Conservation (phyloP, 2,113 vertebrate species). For the Mobula hypostoma region DNA sequence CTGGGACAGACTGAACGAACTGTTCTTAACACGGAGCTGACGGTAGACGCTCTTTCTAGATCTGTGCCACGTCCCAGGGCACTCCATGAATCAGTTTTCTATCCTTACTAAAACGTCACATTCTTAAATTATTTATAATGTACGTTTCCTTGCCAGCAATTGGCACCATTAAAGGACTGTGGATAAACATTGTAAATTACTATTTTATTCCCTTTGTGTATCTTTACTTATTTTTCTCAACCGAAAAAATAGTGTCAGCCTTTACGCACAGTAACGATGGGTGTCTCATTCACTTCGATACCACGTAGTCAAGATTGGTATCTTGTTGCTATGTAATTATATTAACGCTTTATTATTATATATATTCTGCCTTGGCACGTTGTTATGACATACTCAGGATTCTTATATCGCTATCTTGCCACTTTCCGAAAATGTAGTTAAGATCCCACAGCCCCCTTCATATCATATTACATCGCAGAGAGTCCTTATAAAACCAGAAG, state of each 20-base stretch:
- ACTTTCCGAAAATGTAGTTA: background rate
- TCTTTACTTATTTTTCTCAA: background rate
- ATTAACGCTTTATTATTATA: background rate
- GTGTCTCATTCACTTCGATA: background rate
- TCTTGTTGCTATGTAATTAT: background rate
- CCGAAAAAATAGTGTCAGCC: background rate
- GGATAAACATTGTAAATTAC: background rate
- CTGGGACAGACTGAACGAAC: constrained; percentile 11
- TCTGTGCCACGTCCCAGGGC: background rate
- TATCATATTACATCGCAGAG: background rate
- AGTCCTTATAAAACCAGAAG: background rate
- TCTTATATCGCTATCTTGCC: background rate
- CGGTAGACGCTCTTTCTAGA: background rate
- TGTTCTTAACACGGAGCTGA: background rate
- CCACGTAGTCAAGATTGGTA: background rate
- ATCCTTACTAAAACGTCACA: background rate
- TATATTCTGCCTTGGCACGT: background rate
- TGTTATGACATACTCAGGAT: background rate
- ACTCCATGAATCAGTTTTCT: constrained; percentile 10
- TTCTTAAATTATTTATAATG: constrained; percentile 25
- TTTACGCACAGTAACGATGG: background rate
- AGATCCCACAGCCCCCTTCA: background rate
- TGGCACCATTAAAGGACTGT: background rate
- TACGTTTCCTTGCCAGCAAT: background rate
- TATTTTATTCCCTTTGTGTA: background rate